Evolutionary conservation across 2,888 invertebrate species (phyloP), one percentile per base, ranked within the genome.

Genomic region (Hecatera dysodea): DNA sequence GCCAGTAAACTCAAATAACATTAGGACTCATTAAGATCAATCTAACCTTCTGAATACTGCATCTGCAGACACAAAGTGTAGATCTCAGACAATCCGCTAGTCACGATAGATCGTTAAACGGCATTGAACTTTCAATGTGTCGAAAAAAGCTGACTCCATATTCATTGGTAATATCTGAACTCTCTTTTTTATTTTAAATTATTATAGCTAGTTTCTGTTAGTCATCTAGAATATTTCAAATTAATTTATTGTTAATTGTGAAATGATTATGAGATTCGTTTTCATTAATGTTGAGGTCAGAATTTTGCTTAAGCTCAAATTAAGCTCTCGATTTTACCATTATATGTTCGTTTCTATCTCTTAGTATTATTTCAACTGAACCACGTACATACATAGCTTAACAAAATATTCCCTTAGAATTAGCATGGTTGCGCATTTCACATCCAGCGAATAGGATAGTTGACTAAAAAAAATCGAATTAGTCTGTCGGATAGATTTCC

Each of bases 41-140:
- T 59, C 46, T 67, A 46, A 72, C 55, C 62, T 75, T 48, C 59
- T 65, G 27, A 64, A 68, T 75, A 55, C 62, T 27, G 55, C 22
- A 52, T 63, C 64, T 60, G 46, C 29, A 69, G 57, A 67, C 42
- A 59, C 29, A 76, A 46, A 60, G 55, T 72, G 48, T 71, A 64
- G 52, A 80, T 74, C 67, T 61, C 79, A 81, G 73, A 84, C 72
- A 81, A 83, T 74, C 75, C 62, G 77, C 83, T 48, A 84, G 83
- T 88, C 88, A 87, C 82, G 85, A 77, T 79, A 76, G 73, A 81
- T 83, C 80, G 73, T 73, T 80, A 83, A 68, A 84, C 84, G 90
- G 87, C 90, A 88, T 88, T 90, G 90, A 90, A 88, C 90, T 90
- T 88, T 86, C 67, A 67, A 82, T 79, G 78, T 86, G 74, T 82